Evolutionary conservation across 2,113 vertebrate genomes (phyloP).

Genomic region (mouse (Mus musculus)): GRCm39 chr12:53567501-53568000

Average conservation of each 20-base stretch:
- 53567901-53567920: neutral
- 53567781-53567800: slow-evolving; percentile 26
- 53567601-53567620: slow-evolving; percentile 15
- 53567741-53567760: neutral
- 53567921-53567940: neutral
- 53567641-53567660: neutral
- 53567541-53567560: neutral
- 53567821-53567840: neutral
- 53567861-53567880: neutral
- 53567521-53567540: slow-evolving; percentile 38
- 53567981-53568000: neutral
- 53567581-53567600: neutral
- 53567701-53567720: neutral
- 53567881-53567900: slow-evolving; percentile 20
- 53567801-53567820: neutral
- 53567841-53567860: slow-evolving; percentile 20
- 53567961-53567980: neutral
- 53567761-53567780: slow-evolving; percentile 10
- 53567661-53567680: neutral
- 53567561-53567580: neutral
- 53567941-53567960: neutral
- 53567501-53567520: slow-evolving; percentile 43
- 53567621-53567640: neutral
- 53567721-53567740: neutral
- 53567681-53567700: neutral